A percentile compares a stretch with the other conserved stretches of the same genome.
Conservation (phyloP, 2,888 invertebrate genomes). For the Epiblema foenella region DNA sequence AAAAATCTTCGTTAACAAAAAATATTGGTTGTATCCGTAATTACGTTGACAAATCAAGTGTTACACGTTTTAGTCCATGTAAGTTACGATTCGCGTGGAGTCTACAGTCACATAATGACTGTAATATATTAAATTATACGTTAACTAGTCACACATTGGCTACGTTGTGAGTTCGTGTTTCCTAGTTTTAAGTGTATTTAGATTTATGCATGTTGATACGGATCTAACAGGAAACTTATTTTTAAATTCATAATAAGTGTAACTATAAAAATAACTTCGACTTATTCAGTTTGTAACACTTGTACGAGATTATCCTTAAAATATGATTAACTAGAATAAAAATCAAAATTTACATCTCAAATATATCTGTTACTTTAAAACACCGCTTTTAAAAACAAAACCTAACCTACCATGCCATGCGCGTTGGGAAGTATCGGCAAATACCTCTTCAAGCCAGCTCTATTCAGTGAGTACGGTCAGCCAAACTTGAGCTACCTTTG, state of each 20-base stretch:
- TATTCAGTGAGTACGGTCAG: too few relatives aligned
- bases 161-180: constrained; percentile 1
- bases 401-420: too few relatives aligned
- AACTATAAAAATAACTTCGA: not conserved
- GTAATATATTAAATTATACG: constrained; percentile 36
- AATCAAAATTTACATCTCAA: too few relatives aligned
- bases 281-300: not conserved
- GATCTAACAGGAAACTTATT: constrained; percentile 23
- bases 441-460: too few relatives aligned
- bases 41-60: constrained; percentile 29
- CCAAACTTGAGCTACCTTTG: too few relatives aligned
- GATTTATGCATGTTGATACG: constrained; percentile 14
- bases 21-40: not conserved
- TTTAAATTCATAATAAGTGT: constrained; percentile 3
- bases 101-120: constrained; percentile 21
- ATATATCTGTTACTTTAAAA: too few relatives aligned
- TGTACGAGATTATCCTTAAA: not conserved
- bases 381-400: too few relatives aligned
- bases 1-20: not conserved
- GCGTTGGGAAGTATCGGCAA: too few relatives aligned
- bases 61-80: not conserved
- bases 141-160: not conserved
- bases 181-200: constrained; percentile 7
- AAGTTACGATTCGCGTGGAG: constrained; percentile 7
- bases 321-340: too few relatives aligned